Percentiles rank a stretch among this genome's conserved stretches.
These are phyloP conservation scores for Poecilus cupreus DNA, from an alignment of 2,888 invertebrate genomes.

Conservation along the genomic window DNA sequence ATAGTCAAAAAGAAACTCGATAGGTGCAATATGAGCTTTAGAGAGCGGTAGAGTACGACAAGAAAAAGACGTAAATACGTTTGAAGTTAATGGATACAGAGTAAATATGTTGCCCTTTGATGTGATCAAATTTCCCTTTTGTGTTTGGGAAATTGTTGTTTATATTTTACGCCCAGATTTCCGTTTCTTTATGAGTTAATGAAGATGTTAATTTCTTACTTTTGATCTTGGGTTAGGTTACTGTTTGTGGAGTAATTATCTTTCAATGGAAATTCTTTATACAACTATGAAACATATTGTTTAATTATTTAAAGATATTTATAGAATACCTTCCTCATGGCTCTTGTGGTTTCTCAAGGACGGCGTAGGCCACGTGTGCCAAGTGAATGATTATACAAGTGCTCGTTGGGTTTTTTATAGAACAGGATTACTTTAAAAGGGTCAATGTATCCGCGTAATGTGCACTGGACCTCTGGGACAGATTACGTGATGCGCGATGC, in stretches of 20 bases:
- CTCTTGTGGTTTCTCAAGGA: not conserved
- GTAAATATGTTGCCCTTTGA: slow-evolving; percentile 38
- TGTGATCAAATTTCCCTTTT: slow-evolving; percentile 27
- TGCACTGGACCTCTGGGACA: slow-evolving; percentile 48
- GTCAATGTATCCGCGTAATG: slow-evolving; percentile 53
- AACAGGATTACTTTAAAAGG: slow-evolving; percentile 40
- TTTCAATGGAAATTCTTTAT: no score
- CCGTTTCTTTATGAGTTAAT: slow-evolving; percentile 18
- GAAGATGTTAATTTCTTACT: slow-evolving; percentile 27
- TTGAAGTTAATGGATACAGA: slow-evolving; percentile 23
- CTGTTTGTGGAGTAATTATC: slow-evolving; percentile 34
- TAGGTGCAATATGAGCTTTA: slow-evolving; percentile 37
- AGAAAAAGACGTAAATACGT: slow-evolving; percentile 7
- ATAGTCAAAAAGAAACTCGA: slow-evolving; percentile 49
- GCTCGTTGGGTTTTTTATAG: slow-evolving; percentile 48
- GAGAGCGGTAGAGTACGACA: not conserved
- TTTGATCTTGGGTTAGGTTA: slow-evolving; percentile 14
- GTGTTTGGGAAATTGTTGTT: slow-evolving; percentile 6
- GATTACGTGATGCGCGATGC: slow-evolving; percentile 28
- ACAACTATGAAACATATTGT: no score
- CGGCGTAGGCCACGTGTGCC: not conserved
- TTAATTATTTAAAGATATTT: no score
- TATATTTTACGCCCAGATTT: slow-evolving; percentile 26
- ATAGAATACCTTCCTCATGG: no score
- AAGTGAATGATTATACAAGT: slow-evolving; percentile 31